Base-by-base conservation (phyloP, 2,888 invertebrate species). In the Vanessa cardui region DNA sequence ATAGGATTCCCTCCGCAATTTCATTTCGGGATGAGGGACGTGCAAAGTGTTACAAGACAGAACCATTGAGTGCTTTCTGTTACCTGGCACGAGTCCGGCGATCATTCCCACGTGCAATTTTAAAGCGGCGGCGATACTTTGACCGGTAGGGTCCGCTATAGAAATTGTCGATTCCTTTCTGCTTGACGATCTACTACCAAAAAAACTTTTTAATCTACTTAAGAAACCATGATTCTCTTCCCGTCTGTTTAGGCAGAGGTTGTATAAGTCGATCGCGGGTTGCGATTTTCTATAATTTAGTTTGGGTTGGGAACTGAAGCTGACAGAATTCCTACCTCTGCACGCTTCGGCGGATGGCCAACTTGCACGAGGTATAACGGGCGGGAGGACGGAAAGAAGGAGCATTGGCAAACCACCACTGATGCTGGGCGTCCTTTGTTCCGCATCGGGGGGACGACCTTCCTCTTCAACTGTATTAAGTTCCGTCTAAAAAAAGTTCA, bases 341-440 rank as follows among this genome's bases (percentile, higher is more conserved):
- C 92, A 94, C 56, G 94, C 94, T 77, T 96, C 95, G 0, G 96
- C 95, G 15, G 96, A 96, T 0, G 96, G 96, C 96, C 96, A 96
- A 83, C 95, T 95, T 7, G 96, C 96, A 52, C 96, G 92, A 0
- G 96, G 96, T 64, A 96, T 96, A 62, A 96, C 96, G 1, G 96
- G 96, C 0, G 96, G 96, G 0, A 96, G 88, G 8, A 96, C 96
- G 20, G 96, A 96, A 2, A 96, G 93, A 44, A 96, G 86, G 9
- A 96, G 89, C 86, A 96, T 93, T 0, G 96, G 96, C 26, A 96
- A 87, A 20, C 96, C 96, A 16, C 96, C 95, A 39, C 94, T 94
- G 68, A 96, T 94, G 80, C 96, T 96, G 0, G 95, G 95, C 8
- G 95, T 95, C 45, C 95, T 80, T 50, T 80, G 80, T 58, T 84